Evolutionary conservation across 2,113 vertebrate species (phyloP), one percentile per base, ranked within the genome.

Genomic region (Chitala chitala): DNA sequence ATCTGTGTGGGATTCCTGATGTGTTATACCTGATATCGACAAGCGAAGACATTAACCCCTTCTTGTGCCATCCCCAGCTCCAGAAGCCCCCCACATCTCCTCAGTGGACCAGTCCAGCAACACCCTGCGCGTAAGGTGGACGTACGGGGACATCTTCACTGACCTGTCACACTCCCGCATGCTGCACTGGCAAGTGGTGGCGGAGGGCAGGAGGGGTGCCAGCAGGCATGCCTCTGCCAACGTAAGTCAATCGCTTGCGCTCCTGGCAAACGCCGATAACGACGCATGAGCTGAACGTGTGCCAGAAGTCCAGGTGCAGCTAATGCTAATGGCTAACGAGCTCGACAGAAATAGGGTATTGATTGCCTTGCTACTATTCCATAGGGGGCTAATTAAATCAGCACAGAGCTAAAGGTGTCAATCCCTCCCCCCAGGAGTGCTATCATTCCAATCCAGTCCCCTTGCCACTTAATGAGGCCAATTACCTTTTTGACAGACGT

Each of bases 131-230:
- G 59, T 98, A 65, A 93, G 91, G 64, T 99, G 96, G 96, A 93
- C 83, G 0, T 98, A 99, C 0, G 94, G 95, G 0, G 94, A 94
- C 71, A 90, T 92, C 78, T 91, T 89, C 24, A 90, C 94, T 1
- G 94, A 96, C 78, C 90, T 98, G 58, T 95, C 95, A 0, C 95
- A 99, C 82, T 98, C 95, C 61, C 88, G 94, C 70, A 94, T 99
- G 92, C 83, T 96, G 12, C 95, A 99, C 79, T 99, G 96, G 96
- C 93, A 94, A 91, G 90, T 99, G 0, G 80, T 91, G 8, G 96
- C 95, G 0, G 91, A 96, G 54, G 94, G 95, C 54, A 94, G 82
- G 89, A 96, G 93, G 68, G 93, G 94, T 44, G 86, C 92, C 1
- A 92, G 92, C 84, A 95, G 92, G 81, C 94, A 91, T 2, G 89